Base-by-base conservation (phyloP, 2,888 invertebrate species). In the Macrophya annulata region DNA sequence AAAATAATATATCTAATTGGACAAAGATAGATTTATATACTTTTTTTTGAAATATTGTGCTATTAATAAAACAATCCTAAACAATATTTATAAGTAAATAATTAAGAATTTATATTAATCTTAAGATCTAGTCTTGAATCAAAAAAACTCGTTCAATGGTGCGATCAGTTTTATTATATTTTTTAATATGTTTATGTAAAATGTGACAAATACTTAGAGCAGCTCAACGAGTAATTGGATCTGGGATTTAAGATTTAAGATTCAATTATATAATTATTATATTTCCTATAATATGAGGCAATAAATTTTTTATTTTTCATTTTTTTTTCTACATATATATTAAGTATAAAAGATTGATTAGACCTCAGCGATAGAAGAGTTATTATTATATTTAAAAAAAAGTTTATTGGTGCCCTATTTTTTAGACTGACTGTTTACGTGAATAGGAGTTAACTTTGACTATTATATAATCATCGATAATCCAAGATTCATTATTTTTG, bases 61-160 rank as follows among this genome's bases (percentile, higher is more conserved):
- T 9, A n/a, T n/a, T n/a, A 43, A 74, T 45, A 21, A 74, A 25
- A 62, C 8, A 10, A 62, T 62, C 62, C 21, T n/a, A 62, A 4
- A 12, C 25, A 43, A 45, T 45, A 74, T n/a, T 10, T 37, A 45
- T 45, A 5, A 74, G 21, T 45, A 74, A 9, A 45, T 45, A 0
- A 45, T 31, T 71, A 40, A 71, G 37, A 40, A 71, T 71, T 21
- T 45, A 68, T 68, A 6, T 45, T 21, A 74, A 74, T 45, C 45
- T 21, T 71, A 74, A 43, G 45, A 74, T 74, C 72, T 74, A 74
- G 72, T 45, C 72, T 74, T 5, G 2, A 45, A 45, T 45, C 72
- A 43, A 74, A 31, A 37, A 68, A 43, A 74, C 17, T 17, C 15
- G 6, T 37, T 68, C 68, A 17, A 68, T 25, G 68, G 37, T 37